A percentile compares a stretch with the other conserved stretches of the same genome.
These are phyloP conservation scores for Xenops minutus DNA, from an alignment of 2,797 vertebrate genomes.

Conservation along the genomic window DNA sequence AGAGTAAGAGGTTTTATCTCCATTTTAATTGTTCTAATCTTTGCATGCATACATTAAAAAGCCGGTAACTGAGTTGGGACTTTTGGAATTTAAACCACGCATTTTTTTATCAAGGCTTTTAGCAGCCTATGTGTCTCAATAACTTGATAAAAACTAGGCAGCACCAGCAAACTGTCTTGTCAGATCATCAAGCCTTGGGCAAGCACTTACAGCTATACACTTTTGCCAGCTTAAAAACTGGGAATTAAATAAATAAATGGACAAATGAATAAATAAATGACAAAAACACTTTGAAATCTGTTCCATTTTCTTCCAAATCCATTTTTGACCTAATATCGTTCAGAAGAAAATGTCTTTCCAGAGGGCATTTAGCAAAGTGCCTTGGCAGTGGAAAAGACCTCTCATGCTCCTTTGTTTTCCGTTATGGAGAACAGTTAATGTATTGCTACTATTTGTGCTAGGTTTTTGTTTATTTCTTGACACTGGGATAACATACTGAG, in stretches of 20 bases:
- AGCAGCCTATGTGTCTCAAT: not conserved
- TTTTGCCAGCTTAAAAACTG: not conserved
- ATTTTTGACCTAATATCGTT: not conserved
- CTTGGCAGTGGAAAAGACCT: constrained; percentile 9
- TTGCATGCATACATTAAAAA: not conserved
- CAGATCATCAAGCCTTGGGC: not conserved
- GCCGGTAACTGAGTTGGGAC: not conserved
- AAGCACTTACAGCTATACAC: not conserved
- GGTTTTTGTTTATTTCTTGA: constrained; percentile 27
- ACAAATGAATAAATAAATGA: not conserved
- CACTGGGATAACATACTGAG: not conserved
- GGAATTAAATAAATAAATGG: not conserved
- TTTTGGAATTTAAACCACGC: not conserved
- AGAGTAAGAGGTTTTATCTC: not conserved
- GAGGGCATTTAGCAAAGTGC: constrained; percentile 41
- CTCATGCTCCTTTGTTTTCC: not conserved
- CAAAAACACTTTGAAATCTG: not conserved
- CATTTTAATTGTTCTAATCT: not conserved
- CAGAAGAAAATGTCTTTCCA: constrained; percentile 27
- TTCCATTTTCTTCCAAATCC: not conserved
- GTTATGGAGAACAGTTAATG: constrained; percentile 8
- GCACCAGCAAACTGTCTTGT: not conserved
- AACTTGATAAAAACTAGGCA: not conserved
- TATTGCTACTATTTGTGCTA: not conserved
- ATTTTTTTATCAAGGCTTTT: not conserved